Evolutionary conservation across 1,140 invertebrate species (phyloP), one percentile per base, ranked within the genome.

Genomic region (Sinella curviseta): DNA sequence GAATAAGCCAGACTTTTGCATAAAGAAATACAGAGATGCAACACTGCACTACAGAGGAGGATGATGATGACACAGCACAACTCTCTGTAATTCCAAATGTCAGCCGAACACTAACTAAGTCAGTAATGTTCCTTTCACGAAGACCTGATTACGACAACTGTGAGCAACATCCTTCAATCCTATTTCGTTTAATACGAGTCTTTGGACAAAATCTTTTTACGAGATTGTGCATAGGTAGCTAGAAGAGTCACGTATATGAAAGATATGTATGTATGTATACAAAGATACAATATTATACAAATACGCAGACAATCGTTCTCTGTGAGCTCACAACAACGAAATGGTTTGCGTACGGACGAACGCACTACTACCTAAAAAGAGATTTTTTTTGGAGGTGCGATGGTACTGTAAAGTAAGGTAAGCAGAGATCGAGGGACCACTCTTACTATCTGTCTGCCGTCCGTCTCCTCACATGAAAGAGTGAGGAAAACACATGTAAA

Each of bases 111-210:
- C 55, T 33, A 70, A 31, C 65, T 33, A 70, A 33, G 65, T 33
- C 26, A 70, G 31, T 30, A 70, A 31, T 70, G 65, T 70, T 70
- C 65, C 65, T 70, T 70, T 31, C 65, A 70, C 65, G 28, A 70
- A 70, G 65, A 33, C 65, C 65, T 70, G 65, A 70, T 70, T 70
- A 70, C 65, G 65, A 70, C 65, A 70, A 70, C 65, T 70, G 65
- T 31, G 65, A 70, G 65, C 65, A 70, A 70, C 65, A 70, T 70
- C 28, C 31, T 70, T 70, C 65, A 70, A 70, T 33, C n/a, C 65
- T 70, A 70, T 60, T 60, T 14, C 55, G 65, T 70, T 70, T 70
- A 70, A 70, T 70, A 70, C 65, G 30, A 70, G 39, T 70, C 65
- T 70, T 70, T 70, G 65, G 65, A 70, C 65, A 70, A 70, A 12